Conservation (phyloP, 1,140 invertebrate species). For the Armadillidium nasatum region DNA sequence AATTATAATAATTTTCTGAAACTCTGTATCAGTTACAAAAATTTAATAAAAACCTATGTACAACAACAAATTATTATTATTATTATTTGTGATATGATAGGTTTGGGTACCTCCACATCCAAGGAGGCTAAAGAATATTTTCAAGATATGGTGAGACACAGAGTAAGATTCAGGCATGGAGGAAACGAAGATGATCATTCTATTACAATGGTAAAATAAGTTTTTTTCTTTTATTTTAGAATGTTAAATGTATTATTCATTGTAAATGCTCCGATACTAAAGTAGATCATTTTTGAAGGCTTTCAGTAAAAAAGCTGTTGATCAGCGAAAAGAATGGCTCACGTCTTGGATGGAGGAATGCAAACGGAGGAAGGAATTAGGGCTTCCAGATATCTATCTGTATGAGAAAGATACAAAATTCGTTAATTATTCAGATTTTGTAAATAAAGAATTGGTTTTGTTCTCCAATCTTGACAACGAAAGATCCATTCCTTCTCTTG, state of each 20-base stretch:
- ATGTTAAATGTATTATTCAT: not conserved
- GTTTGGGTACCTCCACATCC: conserved; percentile 97
- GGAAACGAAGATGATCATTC: conserved; percentile 84
- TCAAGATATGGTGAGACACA: conserved; percentile 86
- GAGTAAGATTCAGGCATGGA: conserved; percentile 83
- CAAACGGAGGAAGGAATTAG: conserved; percentile 79
- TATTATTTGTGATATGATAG: conserved; percentile 48
- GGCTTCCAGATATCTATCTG: conserved; percentile 82
- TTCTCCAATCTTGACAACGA: conserved; percentile 97
- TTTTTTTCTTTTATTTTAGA: not conserved
- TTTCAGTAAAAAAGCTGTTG: conserved; percentile 92
- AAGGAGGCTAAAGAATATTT: conserved; percentile 99
- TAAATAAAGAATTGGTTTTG: conserved; percentile 94
- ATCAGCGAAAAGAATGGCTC: conserved; percentile 95
- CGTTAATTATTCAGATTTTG: conserved; percentile 87
- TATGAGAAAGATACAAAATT: conserved; percentile 85
- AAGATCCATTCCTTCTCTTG: conserved; percentile 87
- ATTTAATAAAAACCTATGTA: too few species aligned
- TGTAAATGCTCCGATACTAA: not conserved
- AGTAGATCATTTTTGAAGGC: conserved; percentile 55
- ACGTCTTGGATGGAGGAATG: conserved; percentile 94
- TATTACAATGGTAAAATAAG: conserved; percentile 66
- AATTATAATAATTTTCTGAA: too few species aligned
- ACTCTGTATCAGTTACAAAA: too few species aligned
- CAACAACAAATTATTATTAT: too few species aligned